phyloP scores from a whole-genome alignment of 2,113 vertebrate genomes.

The Zosterops pallidus region DNA sequence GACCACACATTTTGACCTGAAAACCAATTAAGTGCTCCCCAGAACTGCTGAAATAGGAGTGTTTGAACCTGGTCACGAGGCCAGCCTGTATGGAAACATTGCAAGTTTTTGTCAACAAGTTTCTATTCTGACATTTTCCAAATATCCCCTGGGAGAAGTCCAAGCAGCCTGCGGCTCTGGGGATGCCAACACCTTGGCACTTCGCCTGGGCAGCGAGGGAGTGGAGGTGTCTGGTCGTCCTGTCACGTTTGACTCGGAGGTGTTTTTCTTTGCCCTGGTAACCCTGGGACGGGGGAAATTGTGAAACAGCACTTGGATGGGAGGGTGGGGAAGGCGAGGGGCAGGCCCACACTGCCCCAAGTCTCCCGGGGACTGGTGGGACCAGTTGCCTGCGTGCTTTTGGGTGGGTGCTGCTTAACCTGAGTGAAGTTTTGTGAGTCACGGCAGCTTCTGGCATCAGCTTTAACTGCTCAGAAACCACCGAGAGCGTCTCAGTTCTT shows the following conservation, averaged over 20 bases:
- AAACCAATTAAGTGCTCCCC: neutral
- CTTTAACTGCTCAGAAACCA: neutral
- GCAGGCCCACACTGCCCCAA: neutral
- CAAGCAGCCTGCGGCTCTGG: neutral
- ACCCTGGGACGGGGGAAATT: neutral
- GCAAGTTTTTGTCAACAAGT: conserved; percentile 54
- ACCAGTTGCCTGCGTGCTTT: neutral
- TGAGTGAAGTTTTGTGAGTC: conserved; percentile 13
- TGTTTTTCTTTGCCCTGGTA: neutral
- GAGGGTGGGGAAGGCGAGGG: neutral
- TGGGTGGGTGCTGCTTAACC: neutral
- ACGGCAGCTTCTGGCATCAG: neutral
- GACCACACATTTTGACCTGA: neutral
- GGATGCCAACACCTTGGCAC: neutral
- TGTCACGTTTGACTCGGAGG: neutral
- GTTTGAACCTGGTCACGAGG: neutral
- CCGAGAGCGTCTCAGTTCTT: neutral
- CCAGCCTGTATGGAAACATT: neutral
- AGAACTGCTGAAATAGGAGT: neutral
- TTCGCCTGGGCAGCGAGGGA: fast-evolving
- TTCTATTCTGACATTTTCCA: conserved; percentile 51
- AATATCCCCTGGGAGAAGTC: conserved; percentile 39
- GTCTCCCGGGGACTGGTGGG: neutral
- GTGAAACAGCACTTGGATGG: neutral
- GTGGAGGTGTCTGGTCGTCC: neutral